These are phyloP conservation scores for Hoplodrina ambigua DNA, from an alignment of 2,888 invertebrate species.

Conservation along the genomic window DNA sequence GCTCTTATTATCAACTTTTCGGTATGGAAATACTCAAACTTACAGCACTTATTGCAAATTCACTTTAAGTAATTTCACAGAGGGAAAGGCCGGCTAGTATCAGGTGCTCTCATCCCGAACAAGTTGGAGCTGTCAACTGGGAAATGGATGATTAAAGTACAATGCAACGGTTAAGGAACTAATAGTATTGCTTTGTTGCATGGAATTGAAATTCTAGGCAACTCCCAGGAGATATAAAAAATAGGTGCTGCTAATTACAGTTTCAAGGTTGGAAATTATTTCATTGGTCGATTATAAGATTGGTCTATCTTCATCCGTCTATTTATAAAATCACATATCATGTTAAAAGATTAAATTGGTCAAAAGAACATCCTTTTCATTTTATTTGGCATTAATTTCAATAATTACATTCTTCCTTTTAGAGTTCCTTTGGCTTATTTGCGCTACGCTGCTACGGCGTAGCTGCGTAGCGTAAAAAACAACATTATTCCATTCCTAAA, in stretches of 20 bases:
- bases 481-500: background rate
- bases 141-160: background rate
- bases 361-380: no score
- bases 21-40: no score
- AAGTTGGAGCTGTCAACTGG: constrained; percentile 9
- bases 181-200: constrained; percentile 17
- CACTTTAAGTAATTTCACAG: no score
- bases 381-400: background rate
- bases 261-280: background rate
- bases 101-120: background rate
- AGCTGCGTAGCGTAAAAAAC: background rate
- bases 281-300: background rate
- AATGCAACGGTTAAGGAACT: constrained; percentile 15
- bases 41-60: no score
- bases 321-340: no score
- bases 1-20: no score
- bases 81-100: background rate
- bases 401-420: background rate
- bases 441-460: constrained; percentile 8
- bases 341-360: no score
- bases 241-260: background rate
- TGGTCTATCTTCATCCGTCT: no score
- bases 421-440: no score
- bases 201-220: constrained; percentile 1
- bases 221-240: background rate